Percentiles rank a stretch among this genome's conserved stretches.
Evolutionary conservation across 30 jellyfish, hydroid and myxozoan species (phyloP).

Genomic region (Hydra vulgaris): DNA sequence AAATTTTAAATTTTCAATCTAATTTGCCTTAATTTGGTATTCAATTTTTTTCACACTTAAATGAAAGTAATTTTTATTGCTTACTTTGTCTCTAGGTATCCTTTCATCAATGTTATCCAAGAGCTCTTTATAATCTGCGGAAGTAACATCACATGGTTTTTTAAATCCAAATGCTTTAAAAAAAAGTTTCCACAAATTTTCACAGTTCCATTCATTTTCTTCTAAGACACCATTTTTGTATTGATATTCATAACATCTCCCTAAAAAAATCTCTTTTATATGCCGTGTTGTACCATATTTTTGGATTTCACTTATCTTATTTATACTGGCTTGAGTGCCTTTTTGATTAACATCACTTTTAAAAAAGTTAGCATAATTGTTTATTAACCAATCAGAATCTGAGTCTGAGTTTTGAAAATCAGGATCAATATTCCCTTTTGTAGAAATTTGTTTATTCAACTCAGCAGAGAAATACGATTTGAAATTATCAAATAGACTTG

Average conservation of each 20-base stretch:
- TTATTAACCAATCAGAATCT: neutral
- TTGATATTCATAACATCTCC: conserved; percentile 92
- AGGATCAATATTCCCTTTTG: neutral
- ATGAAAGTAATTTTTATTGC: too few relatives aligned
- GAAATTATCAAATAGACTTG: neutral
- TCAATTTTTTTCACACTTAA: too few relatives aligned
- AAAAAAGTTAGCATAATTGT: neutral
- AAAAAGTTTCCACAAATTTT: conserved; percentile 55
- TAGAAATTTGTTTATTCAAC: neutral
- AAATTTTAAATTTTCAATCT: too few relatives aligned
- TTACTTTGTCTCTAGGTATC: conserved; percentile 61
- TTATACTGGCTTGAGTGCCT: neutral
- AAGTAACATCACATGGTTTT: conserved; percentile 80
- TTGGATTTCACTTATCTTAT: neutral
- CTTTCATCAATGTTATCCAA: conserved; percentile 73
- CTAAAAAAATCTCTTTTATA: conserved; percentile 60
- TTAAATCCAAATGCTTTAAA: conserved; percentile 62
- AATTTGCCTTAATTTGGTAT: neutral
- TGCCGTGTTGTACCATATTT: conserved; percentile 59
- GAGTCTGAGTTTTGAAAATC: neutral
- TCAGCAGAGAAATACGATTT: neutral
- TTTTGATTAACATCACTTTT: neutral
- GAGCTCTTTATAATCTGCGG: conserved; percentile 42
- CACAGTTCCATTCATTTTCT: conserved; percentile 50
- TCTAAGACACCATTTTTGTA: conserved; percentile 43